Percentiles rank a stretch among this genome's conserved stretches.
Conservation (phyloP, 2,797 vertebrate species). For the Etheostoma perlongum region DNA sequence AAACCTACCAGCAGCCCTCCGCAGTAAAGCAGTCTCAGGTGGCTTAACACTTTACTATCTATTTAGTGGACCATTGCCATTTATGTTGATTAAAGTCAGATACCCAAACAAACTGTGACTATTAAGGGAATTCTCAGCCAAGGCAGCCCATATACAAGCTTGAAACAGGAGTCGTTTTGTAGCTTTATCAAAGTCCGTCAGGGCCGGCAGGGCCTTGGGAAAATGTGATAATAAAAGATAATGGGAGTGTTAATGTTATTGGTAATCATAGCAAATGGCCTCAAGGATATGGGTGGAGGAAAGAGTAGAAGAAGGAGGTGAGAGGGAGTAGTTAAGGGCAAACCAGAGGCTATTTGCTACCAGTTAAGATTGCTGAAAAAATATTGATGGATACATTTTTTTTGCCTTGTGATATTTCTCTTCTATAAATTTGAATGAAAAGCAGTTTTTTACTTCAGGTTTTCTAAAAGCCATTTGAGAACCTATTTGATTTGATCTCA, state of each 20-base stretch:
- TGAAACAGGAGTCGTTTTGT: constrained; percentile 64
- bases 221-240: constrained; percentile 80
- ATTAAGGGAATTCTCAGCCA: constrained; percentile 59
- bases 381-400: constrained; percentile 32
- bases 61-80: constrained; percentile 68
- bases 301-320: constrained; percentile 15
- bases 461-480: constrained; percentile 16
- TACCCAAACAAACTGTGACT: constrained; percentile 59
- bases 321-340: constrained; percentile 30
- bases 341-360: constrained; percentile 31
- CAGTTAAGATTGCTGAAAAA: constrained; percentile 39
- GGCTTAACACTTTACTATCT: constrained; percentile 61
- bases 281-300: constrained; percentile 61
- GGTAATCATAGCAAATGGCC: constrained; percentile 77
- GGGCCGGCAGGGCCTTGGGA: constrained; percentile 58
- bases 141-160: constrained; percentile 46
- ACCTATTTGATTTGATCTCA: background rate
- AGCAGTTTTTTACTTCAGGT: background rate
- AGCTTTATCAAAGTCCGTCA: constrained; percentile 69
- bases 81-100: constrained; percentile 58
- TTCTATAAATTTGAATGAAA: constrained; percentile 2
- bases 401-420: background rate
- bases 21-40: constrained; percentile 54
- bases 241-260: constrained; percentile 78
- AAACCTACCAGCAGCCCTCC: constrained; percentile 36